Evolutionary conservation across 2,797 vertebrate genomes (phyloP), one percentile per base, ranked within the genome.

Genomic region (Lycodopsis pacificus): DNA sequence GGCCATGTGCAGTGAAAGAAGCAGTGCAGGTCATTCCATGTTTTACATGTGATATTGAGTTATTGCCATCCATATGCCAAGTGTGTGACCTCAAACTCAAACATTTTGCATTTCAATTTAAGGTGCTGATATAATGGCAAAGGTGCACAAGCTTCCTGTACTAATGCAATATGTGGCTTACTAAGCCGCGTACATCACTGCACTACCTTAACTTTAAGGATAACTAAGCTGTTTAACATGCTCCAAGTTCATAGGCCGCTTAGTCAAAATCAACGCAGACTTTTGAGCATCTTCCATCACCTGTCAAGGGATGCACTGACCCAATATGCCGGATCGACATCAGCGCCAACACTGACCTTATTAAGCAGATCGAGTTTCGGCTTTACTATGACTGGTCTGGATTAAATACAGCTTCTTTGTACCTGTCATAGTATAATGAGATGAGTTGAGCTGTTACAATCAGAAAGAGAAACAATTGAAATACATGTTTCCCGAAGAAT

Each of bases 21-120:
- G 30, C 44, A 30, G 9, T 62, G 15, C 15, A 46, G 56, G 36
- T 59, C 7, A 19, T 75, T 62, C 34, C 17, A 48, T 36, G 34
- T 72, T 71, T 70, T 66, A 32, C 59, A 32, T 67, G 34, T 66
- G 36, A 57, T 34, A 44, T 3, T 85, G 40, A 79, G 65, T 67
- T 63, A 20, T 54, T 76, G 72, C 46, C 57, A 69, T 42, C 14
- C 4, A 1, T 27, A 32, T 64, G 32, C 62, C 6, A 32, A 57
- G 54, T 70, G 8, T 69, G 36, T 34, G 63, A 75, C 36, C 27
- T 40, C 19, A 71, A 54, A 56, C 11, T 19, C 12, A 65, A 53
- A 8, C 19, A 14, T 27, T 40, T 38, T 6, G 9, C 36, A 32
- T 59, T 61, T 61, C 19, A 76, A 73, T 62, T 25, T 5, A 65